phyloP scores from a whole-genome alignment of 2,797 vertebrate species.

The Eidolon dupreanum region DNA sequence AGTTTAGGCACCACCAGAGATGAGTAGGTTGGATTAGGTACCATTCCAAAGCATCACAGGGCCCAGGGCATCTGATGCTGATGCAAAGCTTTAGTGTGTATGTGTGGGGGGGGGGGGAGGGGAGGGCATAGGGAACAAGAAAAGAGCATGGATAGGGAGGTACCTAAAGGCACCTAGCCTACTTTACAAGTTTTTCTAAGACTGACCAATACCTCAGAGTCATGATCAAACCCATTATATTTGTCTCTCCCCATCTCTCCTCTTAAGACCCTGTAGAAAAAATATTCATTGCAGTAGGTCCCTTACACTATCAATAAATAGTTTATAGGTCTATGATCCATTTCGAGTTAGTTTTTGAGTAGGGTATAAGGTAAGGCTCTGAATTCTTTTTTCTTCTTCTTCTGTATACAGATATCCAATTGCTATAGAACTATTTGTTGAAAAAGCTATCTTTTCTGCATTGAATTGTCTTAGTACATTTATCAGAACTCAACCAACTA shows the following conservation, averaged over 20 bases:
- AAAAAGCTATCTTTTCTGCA: background rate
- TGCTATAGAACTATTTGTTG: background rate
- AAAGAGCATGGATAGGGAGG: background rate
- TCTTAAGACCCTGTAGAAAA: background rate
- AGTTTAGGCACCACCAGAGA: background rate
- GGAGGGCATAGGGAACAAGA: background rate
- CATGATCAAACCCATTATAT: background rate
- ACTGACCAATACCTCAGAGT: background rate
- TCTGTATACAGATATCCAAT: background rate
- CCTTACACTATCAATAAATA: background rate
- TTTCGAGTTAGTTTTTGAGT: background rate
- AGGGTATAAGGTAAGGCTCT: background rate
- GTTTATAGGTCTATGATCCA: background rate
- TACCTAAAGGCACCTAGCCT: background rate
- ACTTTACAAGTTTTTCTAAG: background rate
- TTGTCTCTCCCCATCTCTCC: background rate
- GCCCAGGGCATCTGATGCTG: background rate
- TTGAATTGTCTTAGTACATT: background rate
- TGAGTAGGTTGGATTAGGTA: background rate
- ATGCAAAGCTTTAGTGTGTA: background rate
- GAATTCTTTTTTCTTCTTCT: background rate
- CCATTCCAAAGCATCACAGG: background rate
- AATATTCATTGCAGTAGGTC: background rate
- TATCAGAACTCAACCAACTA: background rate
- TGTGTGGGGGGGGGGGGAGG: fast-evolving